Base-by-base conservation (phyloP, 2,797 vertebrate genomes). In the Typhlichthys eigenmanni region DNA sequence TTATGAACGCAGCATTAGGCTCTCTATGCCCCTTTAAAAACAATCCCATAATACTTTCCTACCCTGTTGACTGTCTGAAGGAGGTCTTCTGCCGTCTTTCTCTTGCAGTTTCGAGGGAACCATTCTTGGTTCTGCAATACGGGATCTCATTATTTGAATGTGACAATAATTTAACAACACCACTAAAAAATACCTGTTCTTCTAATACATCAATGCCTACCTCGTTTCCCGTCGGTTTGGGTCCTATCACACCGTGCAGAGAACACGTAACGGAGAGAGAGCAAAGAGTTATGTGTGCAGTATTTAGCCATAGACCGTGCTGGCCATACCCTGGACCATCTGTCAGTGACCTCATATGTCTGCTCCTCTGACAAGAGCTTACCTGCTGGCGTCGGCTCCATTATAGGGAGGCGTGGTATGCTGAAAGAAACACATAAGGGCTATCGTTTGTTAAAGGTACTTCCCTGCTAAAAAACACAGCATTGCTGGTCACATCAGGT, bases 61-160 rank as follows among this genome's bases (percentile, higher is more conserved):
- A 94, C 93, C 92, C 86, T 93, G 64, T 91, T 92, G 66, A 90
- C 58, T 32, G 60, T 78, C 64, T 81, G 32, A 43, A 94, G 75
- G 11, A 86, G 74, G 1, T 88, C 89, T 64, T 93, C 91, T 0
- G 93, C 92, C 12, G 69, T 69, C 74, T 88, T 92, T 50, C 93
- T 88, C 70, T 79, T 88, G 76, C 89, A 94, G 52, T 83, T 71
- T 60, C 87, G 89, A 68, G 88, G 90, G 83, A 93, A 94, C 92
- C 92, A 94, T 6, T 89, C 87, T 76, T 70, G 88, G 60, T 68
- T 85, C 87, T 91, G 80, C n/a, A 68, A 77, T 2, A 19, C 13
- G 10, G 50, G 14, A 51, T 16, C 52, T 48, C 47, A 47, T 11
- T 0, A 52, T 32, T 60, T 24, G 16, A 29, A 62, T 8, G 49